Evolutionary conservation across 2,797 vertebrate species (phyloP).

Genomic region (Acanthurus leucopareius): DNA sequence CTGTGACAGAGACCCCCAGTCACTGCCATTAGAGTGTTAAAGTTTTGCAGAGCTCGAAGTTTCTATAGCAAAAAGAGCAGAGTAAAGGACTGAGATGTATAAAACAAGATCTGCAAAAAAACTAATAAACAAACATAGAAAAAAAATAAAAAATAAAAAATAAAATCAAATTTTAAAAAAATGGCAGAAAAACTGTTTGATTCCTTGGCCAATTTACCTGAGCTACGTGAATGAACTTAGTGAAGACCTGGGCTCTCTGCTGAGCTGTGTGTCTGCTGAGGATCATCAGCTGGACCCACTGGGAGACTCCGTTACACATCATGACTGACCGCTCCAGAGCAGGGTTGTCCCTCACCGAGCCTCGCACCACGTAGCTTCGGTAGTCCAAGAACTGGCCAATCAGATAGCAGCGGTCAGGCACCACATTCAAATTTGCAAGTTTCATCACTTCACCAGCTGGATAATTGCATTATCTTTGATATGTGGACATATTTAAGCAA

Average conservation of each 20-base stretch:
- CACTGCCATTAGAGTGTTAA: slow-evolving; percentile 95
- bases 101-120: too few species aligned
- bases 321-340: slow-evolving; percentile 91
- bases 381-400: slow-evolving; percentile 89
- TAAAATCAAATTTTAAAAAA: too few species aligned
- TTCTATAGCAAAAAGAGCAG: slow-evolving; percentile 79
- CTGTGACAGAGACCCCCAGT: slow-evolving; percentile 94
- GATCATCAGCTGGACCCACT: slow-evolving; percentile 97
- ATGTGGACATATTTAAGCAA: too few species aligned
- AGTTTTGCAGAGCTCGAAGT: slow-evolving; percentile 91
- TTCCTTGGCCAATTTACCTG: slow-evolving; percentile 83
- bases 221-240: slow-evolving; percentile 93
- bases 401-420: slow-evolving; percentile 29
- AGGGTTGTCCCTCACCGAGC: slow-evolving; percentile 89
- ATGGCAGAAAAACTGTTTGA: too few species aligned
- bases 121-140: not conserved
- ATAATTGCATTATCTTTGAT: not conserved
- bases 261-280: slow-evolving; percentile 91
- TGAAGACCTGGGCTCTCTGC: slow-evolving; percentile 93
- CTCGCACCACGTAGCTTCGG: slow-evolving; percentile 90
- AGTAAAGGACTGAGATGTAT: not conserved
- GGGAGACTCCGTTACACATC: slow-evolving; percentile 94
- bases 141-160: not conserved
- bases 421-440: not conserved
- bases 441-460: not conserved